These are phyloP conservation scores for Cyclopterus lumpus DNA, from an alignment of 2,797 vertebrate species.

Conservation along the genomic window DNA sequence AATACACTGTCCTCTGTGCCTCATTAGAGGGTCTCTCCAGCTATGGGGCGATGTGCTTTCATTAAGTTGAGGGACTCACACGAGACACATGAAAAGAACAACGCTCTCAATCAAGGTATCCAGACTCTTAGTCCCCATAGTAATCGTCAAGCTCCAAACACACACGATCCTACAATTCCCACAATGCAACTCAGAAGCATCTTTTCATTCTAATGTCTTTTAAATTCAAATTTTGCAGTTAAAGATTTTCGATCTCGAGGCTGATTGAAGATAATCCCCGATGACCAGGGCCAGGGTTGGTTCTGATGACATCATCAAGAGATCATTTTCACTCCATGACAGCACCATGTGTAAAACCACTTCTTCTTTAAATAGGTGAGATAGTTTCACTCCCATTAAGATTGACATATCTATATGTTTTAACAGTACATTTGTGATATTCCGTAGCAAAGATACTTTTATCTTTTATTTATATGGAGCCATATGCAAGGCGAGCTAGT, in stretches of 20 bases:
- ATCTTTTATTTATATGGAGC: constrained; percentile 11
- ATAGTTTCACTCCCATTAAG: neutral
- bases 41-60: too few relatives aligned
- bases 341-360: too few relatives aligned
- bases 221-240: neutral
- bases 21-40: neutral
- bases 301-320: neutral
- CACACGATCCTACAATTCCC: neutral
- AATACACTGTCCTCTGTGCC: neutral
- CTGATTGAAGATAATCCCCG: neutral
- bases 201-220: neutral
- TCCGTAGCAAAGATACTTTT: neutral
- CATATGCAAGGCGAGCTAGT: too few relatives aligned
- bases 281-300: too few relatives aligned
- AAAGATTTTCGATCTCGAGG: neutral
- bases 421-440: neutral
- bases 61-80: too few relatives aligned
- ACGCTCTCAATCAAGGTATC: neutral
- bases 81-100: too few relatives aligned
- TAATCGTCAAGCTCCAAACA: neutral
- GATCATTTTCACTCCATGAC: neutral
- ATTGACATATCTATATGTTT: neutral
- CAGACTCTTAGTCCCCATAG: neutral
- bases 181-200: neutral
- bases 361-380: neutral